phyloP scores from a whole-genome alignment of 2,113 vertebrate species.

The Lanius collurio region DNA sequence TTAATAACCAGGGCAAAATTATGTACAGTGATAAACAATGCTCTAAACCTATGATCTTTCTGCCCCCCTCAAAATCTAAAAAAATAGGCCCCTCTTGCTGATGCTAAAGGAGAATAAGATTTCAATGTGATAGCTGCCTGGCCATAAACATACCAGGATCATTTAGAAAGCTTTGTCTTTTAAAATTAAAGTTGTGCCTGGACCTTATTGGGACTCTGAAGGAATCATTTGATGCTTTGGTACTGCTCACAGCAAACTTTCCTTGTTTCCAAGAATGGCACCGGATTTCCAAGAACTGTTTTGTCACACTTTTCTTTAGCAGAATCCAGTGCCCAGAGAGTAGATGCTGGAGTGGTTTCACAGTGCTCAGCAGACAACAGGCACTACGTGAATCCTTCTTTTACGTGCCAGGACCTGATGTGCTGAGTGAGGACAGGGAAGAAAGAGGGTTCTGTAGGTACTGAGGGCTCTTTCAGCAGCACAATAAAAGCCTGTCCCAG shows the following conservation, averaged over 20 bases:
- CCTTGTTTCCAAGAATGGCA: neutral
- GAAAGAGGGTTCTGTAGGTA: neutral
- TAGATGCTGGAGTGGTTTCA: neutral
- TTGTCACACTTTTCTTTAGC: neutral
- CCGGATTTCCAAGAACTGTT: neutral
- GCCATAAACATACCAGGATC: neutral
- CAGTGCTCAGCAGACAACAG: neutral
- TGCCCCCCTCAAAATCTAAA: neutral
- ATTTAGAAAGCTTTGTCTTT: neutral
- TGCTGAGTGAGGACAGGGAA: neutral
- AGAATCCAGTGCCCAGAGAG: neutral
- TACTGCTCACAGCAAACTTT: neutral
- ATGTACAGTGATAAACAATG: neutral
- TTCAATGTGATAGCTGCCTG: accelerated
- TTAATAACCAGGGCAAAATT: neutral
- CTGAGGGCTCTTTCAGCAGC: neutral
- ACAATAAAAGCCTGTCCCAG: neutral
- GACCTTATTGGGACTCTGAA: neutral
- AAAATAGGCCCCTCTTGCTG: neutral
- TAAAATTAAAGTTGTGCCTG: neutral
- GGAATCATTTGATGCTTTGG: neutral
- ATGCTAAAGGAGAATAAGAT: neutral
- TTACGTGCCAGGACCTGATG: neutral
- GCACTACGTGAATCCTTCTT: neutral
- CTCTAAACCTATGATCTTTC: neutral